Base-by-base conservation (phyloP, 2,797 vertebrate genomes). In the Brotula barbata region DNA sequence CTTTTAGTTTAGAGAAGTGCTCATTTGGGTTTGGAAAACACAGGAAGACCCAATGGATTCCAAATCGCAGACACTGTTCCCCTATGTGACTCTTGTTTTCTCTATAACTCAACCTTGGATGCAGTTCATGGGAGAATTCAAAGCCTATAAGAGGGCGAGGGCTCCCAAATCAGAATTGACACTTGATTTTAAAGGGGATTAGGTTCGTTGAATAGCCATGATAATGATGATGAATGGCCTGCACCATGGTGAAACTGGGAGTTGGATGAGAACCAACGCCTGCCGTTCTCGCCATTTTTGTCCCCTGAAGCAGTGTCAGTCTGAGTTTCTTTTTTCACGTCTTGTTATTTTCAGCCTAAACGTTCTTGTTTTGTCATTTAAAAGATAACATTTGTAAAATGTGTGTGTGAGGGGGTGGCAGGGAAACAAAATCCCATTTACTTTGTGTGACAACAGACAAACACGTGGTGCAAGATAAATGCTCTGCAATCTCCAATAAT, bases 101-200 rank as follows among this genome's bases (percentile, higher is more conserved):
- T 60, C 41, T 66, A 66, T 80, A 75, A 75, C 74, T 72, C 22
- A 19, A n/a, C 67, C 68, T 47, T 11, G 55, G 68, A 77, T 82
- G 66, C 81, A 70, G 78, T 60, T 82, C 80, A 65, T 80, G 87
- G 80, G 82, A 83, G 84, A 84, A 82, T 76, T 68, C 56, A 72
- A 85, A 82, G 80, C 72, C 68, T 57, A 0, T 44, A 69, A 86
- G 84, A 75, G 64, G 71, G 68, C 4, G 64, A 77, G 60, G 13
- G 75, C 76, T 55, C 75, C 80, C 81, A 85, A 85, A 79, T 76
- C 82, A 82, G 89, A 82, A 85, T 78, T 80, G 87, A 86, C 87
- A 82, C 85, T 58, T 85, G 85, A 85, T 88, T 87, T 86, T 75
- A 82, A 87, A 89, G 70, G 72, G 86, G 88, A 86, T 88, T 83